Evolutionary conservation across 2,888 invertebrate genomes (phyloP).

Genomic region (Agrilus biguttatus): DNA sequence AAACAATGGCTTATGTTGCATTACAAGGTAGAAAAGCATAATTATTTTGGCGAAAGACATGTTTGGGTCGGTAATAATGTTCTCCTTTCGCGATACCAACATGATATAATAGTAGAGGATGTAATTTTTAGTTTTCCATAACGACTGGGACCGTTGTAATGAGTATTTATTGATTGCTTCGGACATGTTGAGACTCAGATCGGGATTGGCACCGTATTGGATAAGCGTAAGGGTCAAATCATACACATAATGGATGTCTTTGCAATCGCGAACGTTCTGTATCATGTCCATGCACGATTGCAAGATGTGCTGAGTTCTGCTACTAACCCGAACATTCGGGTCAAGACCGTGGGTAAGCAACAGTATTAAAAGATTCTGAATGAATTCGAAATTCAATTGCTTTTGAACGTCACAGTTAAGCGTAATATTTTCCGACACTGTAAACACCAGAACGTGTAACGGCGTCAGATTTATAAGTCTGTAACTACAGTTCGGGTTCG

Average conservation of each 20-base stretch:
- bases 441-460: conserved; percentile 54
- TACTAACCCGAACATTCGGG: conserved; percentile 43
- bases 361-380: conserved; percentile 49
- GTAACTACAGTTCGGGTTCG: conserved; percentile 59
- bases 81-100: conserved; percentile 51
- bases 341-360: conserved; percentile 54
- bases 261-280: conserved; percentile 47
- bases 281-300: conserved; percentile 57
- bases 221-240: conserved; percentile 54
- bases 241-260: conserved; percentile 54
- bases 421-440: conserved; percentile 55
- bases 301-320: conserved; percentile 52
- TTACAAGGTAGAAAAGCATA: conserved; percentile 46
- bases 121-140: conserved; percentile 44
- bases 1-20: conserved; percentile 54
- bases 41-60: conserved; percentile 51
- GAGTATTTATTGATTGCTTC: conserved; percentile 30
- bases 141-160: conserved; percentile 24
- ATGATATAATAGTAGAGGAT: conserved; percentile 58
- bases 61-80: conserved; percentile 44
- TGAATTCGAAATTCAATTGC: conserved; percentile 52
- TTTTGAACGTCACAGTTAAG: conserved; percentile 52
- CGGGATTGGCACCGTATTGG: conserved; percentile 62
- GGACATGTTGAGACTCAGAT: conserved; percentile 40
- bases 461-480: conserved; percentile 49